phyloP scores from a whole-genome alignment of 2,888 invertebrate species.

The Dryadula phaetusa region DNA sequence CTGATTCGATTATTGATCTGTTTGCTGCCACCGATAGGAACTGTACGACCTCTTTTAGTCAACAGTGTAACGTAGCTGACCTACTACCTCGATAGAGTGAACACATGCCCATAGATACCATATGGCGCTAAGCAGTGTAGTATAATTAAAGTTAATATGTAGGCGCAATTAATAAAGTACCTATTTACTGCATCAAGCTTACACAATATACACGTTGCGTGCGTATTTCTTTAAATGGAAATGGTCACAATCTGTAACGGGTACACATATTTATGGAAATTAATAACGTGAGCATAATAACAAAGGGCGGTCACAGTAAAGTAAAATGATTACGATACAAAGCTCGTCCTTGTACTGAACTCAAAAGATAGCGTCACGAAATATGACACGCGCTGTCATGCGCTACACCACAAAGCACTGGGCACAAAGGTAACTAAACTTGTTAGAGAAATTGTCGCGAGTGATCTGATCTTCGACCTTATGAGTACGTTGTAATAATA shows the following conservation, averaged over 20 bases:
- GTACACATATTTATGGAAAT: slow-evolving; percentile 28
- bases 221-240: slow-evolving; percentile 2
- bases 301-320: slow-evolving; percentile 34
- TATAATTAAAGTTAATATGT: slow-evolving; percentile 15
- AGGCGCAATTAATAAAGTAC: slow-evolving; percentile 4
- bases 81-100: slow-evolving; percentile 60
- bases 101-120: slow-evolving; percentile 59
- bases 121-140: slow-evolving; percentile 51
- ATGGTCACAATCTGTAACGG: slow-evolving; percentile 8
- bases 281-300: slow-evolving; percentile 24
- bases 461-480: slow-evolving; percentile 70
- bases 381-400: slow-evolving; percentile 49
- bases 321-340: slow-evolving; percentile 40
- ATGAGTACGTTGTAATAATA: slow-evolving; percentile 65
- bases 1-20: slow-evolving; percentile 65
- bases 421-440: slow-evolving; percentile 54
- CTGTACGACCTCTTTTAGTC: slow-evolving; percentile 61
- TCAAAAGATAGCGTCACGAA: slow-evolving; percentile 48
- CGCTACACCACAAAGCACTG: slow-evolving; percentile 49
- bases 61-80: slow-evolving; percentile 64
- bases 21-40: slow-evolving; percentile 54
- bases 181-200: background rate
- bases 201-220: background rate
- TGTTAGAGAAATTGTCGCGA: slow-evolving; percentile 67
- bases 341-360: slow-evolving; percentile 41